Conservation (phyloP, 2,888 invertebrate genomes). For the Rhagonycha lutea region DNA sequence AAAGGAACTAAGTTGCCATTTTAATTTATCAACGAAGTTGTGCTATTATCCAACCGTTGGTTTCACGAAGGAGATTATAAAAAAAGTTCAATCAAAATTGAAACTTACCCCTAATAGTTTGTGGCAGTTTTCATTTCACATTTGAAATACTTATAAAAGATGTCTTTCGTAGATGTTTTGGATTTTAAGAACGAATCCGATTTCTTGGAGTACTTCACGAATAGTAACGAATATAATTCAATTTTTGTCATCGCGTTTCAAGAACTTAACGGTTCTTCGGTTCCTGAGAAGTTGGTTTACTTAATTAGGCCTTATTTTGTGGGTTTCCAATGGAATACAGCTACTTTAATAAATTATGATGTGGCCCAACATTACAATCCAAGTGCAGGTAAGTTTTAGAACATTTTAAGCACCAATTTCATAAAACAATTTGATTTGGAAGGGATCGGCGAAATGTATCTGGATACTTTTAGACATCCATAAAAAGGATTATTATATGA, state of each 20-base stretch:
- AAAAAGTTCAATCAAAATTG: background rate
- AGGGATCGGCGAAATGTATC: too few relatives aligned
- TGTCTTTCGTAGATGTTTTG: constrained; percentile 38
- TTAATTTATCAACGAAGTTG: background rate
- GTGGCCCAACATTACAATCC: background rate
- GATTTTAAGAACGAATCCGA: constrained; percentile 40
- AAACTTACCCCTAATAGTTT: background rate
- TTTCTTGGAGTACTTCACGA: constrained; percentile 39
- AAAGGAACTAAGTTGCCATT: background rate
- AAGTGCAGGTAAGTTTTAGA: background rate
- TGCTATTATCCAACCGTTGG: background rate
- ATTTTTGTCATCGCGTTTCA: constrained; percentile 44
- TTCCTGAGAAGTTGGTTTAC: constrained; percentile 39
- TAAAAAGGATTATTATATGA: too few relatives aligned
- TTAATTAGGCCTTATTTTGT: constrained; percentile 42
- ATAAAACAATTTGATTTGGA: too few relatives aligned
- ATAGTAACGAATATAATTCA: constrained; percentile 18
- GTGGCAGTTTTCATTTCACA: constrained; percentile 14
- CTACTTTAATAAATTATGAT: background rate
- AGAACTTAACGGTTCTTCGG: constrained; percentile 19
- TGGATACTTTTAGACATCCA: too few relatives aligned
- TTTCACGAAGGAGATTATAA: background rate
- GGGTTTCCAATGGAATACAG: constrained; percentile 38
- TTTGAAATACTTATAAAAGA: background rate
- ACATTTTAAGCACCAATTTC: too few relatives aligned